Evolutionary conservation across 2,888 invertebrate genomes (phyloP), one percentile per base, ranked within the genome.

Genomic region (Tinea trinotella): DNA sequence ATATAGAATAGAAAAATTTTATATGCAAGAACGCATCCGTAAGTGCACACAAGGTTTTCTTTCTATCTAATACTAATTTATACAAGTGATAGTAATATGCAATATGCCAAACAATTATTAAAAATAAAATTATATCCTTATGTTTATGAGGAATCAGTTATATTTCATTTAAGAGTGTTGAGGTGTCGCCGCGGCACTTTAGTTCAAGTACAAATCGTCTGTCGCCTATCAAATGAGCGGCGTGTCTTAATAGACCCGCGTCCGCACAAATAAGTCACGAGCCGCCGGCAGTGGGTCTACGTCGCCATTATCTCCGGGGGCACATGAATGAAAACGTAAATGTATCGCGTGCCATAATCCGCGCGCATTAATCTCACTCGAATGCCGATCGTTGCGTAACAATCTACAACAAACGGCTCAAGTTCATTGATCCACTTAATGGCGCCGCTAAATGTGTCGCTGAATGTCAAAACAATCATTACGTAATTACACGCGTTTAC

Each of bases 401-500:
- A 67, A 68, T 72, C 15, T 4, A 71, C 67, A 72, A 74, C 79
- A 78, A 77, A 78, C 79, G 73, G 70, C 81, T 78, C 84, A 84
- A 84, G 85, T 84, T 85, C 85, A 84, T 82, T 84, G 85, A 84
- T 84, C 84, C 81, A 83, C 84, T 81, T 83, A 81, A 77, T 75
- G 76, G 72, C 74, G 71, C 74, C 73, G 71, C 79, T 81, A 83
- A 84, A 85, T 83, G 76, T 84, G 83, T 84, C 84, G 78, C 72
- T 69, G 76, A 81, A 84, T 83, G 82, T 85, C 83, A 82, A 84
- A 84, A 79, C 81, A 78, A n/a, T 76, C 76, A 70, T 80, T 81
- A 81, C 74, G 76, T 80, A 79, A 81, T 80, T 53, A 53, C 40
- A 13, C 3, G 35, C 53, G 53, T 53, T 53, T 53, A 36, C 53